These are phyloP conservation scores for Caenorhabditis imperialis DNA, from an alignment of 2,888 invertebrate genomes.

Conservation along the genomic window DNA sequence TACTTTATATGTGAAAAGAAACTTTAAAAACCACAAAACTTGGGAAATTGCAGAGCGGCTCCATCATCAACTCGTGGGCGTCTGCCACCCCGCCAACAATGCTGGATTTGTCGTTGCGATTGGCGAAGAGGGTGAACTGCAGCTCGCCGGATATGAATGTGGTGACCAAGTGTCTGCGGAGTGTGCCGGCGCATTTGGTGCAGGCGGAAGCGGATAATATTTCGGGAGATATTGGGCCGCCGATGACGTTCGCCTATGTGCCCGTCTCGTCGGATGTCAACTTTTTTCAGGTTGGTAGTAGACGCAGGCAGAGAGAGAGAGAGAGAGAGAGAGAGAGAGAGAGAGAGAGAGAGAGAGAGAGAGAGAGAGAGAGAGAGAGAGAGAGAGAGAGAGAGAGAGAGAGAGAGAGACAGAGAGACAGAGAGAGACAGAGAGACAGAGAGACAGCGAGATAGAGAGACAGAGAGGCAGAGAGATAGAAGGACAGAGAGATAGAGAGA, in stretches of 20 bases:
- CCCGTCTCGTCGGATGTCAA: conserved; percentile 91
- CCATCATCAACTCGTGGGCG: conserved; percentile 93
- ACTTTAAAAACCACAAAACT: too few relatives aligned
- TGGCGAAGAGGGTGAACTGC: conserved; percentile 73
- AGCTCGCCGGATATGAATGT: conserved; percentile 67
- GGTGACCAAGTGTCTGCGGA: conserved; percentile 85
- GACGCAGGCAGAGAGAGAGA: too few relatives aligned
- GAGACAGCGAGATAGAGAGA: too few relatives aligned
- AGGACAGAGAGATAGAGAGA: too few relatives aligned
- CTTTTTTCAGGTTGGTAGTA: conserved; percentile 82
- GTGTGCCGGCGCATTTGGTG: conserved; percentile 82
- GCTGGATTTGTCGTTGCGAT: conserved; percentile 65
- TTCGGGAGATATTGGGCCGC: conserved; percentile 74
- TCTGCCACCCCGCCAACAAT: conserved; percentile 86
- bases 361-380: too few relatives aligned
- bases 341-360: too few relatives aligned
- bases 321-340: too few relatives aligned
- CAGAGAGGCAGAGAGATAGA: too few relatives aligned
- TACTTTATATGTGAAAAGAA: too few relatives aligned
- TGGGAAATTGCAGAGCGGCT: conserved; percentile 92
- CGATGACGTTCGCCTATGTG: conserved; percentile 88
- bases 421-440: too few relatives aligned
- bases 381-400: too few relatives aligned
- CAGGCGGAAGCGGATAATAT: conserved; percentile 74
- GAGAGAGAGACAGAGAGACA: too few relatives aligned